phyloP scores from a whole-genome alignment of 2,888 invertebrate species.

The Itoplectis maculator region DNA sequence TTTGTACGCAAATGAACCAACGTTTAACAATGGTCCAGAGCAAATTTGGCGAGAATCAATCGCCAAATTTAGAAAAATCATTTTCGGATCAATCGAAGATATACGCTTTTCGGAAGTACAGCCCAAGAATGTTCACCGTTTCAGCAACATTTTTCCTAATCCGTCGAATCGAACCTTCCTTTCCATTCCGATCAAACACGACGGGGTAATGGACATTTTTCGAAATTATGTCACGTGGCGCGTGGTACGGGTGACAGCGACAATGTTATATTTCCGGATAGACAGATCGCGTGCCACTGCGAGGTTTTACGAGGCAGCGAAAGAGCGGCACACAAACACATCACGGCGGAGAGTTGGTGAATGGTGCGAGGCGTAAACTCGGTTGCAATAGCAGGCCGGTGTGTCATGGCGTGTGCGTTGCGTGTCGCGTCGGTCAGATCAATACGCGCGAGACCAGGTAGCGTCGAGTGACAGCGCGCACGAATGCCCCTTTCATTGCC shows the following conservation, averaged over 20 bases:
- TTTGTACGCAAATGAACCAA: no score
- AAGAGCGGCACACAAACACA: not conserved
- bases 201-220: not conserved
- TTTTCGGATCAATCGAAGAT: no score
- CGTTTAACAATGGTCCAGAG: no score
- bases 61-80: no score
- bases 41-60: no score
- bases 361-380: constrained; percentile 15
- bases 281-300: not conserved
- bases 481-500: constrained; percentile 31
- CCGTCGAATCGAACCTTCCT: no score
- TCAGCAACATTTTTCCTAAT: no score
- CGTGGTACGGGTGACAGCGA: not conserved
- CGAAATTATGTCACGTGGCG: not conserved
- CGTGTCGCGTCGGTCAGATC: constrained; percentile 67
- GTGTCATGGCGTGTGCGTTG: constrained; percentile 54
- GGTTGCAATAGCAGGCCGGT: not conserved
- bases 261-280: not conserved
- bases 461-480: constrained; percentile 52
- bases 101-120: no score
- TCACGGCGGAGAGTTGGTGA: constrained; percentile 8
- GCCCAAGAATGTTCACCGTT: no score
- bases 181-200: no score
- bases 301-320: not conserved
- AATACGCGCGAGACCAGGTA: constrained; percentile 59